Evolutionary conservation across 2,113 vertebrate genomes (phyloP).

Genomic region (Craseonycteris thonglongyai): DNA sequence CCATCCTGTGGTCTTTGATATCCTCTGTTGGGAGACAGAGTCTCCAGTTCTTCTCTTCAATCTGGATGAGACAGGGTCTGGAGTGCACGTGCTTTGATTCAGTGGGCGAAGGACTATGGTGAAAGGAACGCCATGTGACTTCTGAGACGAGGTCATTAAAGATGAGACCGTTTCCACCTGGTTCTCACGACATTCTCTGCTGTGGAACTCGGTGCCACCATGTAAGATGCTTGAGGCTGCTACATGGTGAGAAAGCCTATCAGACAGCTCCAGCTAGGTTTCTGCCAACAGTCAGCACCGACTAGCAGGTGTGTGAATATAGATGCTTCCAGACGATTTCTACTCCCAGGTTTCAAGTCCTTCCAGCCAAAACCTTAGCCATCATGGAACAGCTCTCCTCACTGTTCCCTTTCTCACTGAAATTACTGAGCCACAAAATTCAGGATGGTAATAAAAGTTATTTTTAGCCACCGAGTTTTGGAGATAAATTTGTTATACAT

Average conservation of each 20-base stretch:
- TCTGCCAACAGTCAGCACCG: background rate
- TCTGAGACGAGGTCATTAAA: background rate
- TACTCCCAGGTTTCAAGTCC: background rate
- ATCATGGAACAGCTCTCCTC: background rate
- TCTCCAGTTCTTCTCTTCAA: background rate
- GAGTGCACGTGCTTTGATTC: background rate
- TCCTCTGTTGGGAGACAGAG: background rate
- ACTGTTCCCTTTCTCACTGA: background rate
- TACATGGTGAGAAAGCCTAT: too few species aligned
- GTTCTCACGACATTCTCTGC: background rate
- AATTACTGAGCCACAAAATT: background rate
- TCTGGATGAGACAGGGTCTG: background rate
- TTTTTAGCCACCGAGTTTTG: background rate
- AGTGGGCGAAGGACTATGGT: background rate
- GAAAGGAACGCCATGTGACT: too few species aligned
- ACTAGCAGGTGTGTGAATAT: background rate
- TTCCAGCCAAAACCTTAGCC: background rate
- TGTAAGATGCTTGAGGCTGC: background rate
- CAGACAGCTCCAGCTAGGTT: background rate
- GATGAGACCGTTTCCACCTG: background rate
- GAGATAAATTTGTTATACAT: background rate
- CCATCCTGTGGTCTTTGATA: background rate
- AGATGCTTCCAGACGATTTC: background rate
- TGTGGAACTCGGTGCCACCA: too few species aligned
- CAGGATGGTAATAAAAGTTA: background rate